A percentile compares a stretch with the other conserved stretches of the same genome.
Conservation (phyloP, 2,113 vertebrate species). For the Uria aalge region DNA sequence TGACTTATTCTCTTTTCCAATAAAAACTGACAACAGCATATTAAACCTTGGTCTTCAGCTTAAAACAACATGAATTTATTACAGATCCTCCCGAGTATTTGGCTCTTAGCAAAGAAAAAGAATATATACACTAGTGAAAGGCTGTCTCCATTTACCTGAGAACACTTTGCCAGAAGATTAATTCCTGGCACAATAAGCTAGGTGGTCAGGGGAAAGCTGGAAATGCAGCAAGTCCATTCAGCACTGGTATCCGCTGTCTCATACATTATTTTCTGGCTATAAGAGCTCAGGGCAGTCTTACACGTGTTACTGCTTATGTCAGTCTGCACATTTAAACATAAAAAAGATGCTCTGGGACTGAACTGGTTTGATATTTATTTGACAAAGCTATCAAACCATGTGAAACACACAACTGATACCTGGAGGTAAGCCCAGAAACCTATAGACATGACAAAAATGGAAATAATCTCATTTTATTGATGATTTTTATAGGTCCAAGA, state of each 20-base stretch:
- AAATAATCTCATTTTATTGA: not conserved
- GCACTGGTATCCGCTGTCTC: not conserved
- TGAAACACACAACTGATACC: not conserved
- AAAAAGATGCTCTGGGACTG: not conserved
- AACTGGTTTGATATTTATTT: not conserved
- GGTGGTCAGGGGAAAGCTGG: not conserved
- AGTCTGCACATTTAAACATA: not conserved
- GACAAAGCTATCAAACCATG: conserved; percentile 5
- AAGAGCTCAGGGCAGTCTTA: not conserved
- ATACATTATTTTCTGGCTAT: not conserved
- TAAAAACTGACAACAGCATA: not conserved
- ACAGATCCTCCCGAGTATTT: not conserved
- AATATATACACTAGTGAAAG: not conserved
- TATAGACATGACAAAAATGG: not conserved
- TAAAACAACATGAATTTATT: not conserved
- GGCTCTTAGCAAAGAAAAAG: not conserved
- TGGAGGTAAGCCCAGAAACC: conserved; percentile 14
- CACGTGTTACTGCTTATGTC: not conserved
- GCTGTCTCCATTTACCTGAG: not conserved
- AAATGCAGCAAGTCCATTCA: not conserved
- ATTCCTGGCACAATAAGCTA: not conserved
- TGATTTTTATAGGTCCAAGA: not conserved
- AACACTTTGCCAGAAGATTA: not conserved
- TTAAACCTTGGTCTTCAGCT: not conserved
- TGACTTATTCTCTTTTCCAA: not conserved